Base-by-base conservation (phyloP, 2,888 invertebrate species). In the Rotaria socialis region DNA sequence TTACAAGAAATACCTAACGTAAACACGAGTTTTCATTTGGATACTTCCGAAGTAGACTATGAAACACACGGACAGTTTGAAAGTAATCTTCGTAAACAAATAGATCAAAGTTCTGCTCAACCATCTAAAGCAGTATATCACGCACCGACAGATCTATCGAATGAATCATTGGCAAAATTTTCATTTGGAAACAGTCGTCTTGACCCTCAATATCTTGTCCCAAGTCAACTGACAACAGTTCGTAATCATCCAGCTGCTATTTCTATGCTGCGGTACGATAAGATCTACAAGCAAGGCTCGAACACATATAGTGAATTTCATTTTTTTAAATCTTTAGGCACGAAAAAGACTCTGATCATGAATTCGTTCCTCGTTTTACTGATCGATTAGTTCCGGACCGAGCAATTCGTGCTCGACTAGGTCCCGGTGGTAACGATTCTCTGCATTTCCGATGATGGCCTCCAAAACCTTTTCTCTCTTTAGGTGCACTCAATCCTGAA, bases 191-290 rank as follows among this genome's bases (percentile, higher is more conserved):
- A 85, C 56, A n/a, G 56, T 43, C 85, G 80, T 35, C 50, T 80
- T 35, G 85, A 86, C 6, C 86, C 86, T 47, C 86, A 85, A 10
- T 52, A 50, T 16, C 56, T 58, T 58, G 50, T 80, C n/a, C 86
- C 86, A 47, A 85, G 85, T 56, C 52, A 56, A 43, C 24, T 75
- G 22, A 75, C 85, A 75, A 74, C 86, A 27, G 27, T 86, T n/a
- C 85, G 86, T 24, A 24, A 43, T 35, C 43, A 60, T 58, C n/a
- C 85, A 11, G 52, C 85, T 41, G 47, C 80, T 19, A 19, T 19
- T 67, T 35, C 67, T 8, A 67, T 41, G 1, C 67, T 67, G 19
- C 67, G 67, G 67, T 67, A 6, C 19, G 19, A 16, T 67, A 67
- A 35, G 7, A 67, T 14, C 5, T 60, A 52, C 50, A 22, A 55